phyloP scores from a whole-genome alignment of 2,113 vertebrate species.

The Ellobius talpinus region DNA sequence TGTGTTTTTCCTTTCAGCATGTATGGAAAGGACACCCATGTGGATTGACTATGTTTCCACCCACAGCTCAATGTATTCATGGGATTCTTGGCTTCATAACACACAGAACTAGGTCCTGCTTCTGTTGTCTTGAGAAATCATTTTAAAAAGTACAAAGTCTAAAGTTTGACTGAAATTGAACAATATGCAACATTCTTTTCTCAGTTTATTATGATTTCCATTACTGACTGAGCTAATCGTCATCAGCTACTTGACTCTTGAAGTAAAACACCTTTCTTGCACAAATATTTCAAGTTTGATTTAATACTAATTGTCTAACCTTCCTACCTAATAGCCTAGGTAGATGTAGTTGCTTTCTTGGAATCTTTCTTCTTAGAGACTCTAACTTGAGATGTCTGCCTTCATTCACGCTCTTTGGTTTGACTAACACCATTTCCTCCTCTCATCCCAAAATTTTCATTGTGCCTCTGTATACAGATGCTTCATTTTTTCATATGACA shows the following conservation, averaged over 20 bases:
- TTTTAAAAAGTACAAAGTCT: neutral
- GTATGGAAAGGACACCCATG: neutral
- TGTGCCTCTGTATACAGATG: neutral
- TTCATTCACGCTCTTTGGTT: neutral
- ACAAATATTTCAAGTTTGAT: neutral
- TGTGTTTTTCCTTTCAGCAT: neutral
- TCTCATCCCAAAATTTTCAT: fast-evolving
- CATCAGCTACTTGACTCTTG: neutral
- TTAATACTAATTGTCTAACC: neutral
- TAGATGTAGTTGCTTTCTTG: neutral
- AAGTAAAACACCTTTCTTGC: neutral
- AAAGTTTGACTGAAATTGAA: neutral
- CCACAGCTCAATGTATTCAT: neutral
- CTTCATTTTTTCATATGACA: neutral
- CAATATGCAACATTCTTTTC: neutral
- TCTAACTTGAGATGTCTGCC: neutral
- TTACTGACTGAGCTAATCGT: neutral
- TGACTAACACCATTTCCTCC: neutral
- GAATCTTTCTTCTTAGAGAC: neutral
- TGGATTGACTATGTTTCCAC: too few species aligned
- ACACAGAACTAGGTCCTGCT: neutral
- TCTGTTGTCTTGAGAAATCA: neutral
- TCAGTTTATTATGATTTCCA: neutral
- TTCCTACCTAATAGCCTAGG: fast-evolving
- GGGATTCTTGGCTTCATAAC: neutral